Conservation (phyloP, 1,140 invertebrate species). For the Zaprionus taronus region DNA sequence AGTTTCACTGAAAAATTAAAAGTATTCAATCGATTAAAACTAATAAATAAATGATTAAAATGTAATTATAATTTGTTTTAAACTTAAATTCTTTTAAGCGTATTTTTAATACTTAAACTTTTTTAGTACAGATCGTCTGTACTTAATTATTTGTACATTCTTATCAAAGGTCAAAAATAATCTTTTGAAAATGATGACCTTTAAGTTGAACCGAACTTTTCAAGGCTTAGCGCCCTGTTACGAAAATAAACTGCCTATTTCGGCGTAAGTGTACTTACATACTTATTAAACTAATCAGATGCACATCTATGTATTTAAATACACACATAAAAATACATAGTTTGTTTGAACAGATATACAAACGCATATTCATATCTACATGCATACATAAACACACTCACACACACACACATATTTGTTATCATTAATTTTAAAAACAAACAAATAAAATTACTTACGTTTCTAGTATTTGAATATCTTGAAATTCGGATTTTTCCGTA, state of each 20-base stretch:
- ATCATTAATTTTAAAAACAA: slow-evolving; percentile 40
- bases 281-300: background rate
- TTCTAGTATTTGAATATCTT: slow-evolving; percentile 95
- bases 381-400: background rate
- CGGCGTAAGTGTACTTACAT: background rate
- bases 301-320: background rate
- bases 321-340: background rate
- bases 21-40: background rate
- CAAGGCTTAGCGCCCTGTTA: background rate
- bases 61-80: background rate
- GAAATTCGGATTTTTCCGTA: slow-evolving; percentile 93
- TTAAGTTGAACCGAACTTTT: background rate
- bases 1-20: slow-evolving; percentile 87
- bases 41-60: background rate
- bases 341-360: background rate
- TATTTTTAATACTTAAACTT: background rate
- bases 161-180: background rate
- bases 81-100: too few relatives aligned
- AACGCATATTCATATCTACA: slow-evolving; percentile 17
- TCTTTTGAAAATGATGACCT: background rate
- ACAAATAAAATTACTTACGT: slow-evolving; percentile 87
- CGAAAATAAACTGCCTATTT: background rate
- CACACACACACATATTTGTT: background rate
- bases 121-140: background rate
- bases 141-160: background rate